A percentile compares a stretch with the other conserved stretches of the same genome.
Evolutionary conservation across 1,140 invertebrate species (phyloP).

Genomic region (Drosophila nannoptera): DNA sequence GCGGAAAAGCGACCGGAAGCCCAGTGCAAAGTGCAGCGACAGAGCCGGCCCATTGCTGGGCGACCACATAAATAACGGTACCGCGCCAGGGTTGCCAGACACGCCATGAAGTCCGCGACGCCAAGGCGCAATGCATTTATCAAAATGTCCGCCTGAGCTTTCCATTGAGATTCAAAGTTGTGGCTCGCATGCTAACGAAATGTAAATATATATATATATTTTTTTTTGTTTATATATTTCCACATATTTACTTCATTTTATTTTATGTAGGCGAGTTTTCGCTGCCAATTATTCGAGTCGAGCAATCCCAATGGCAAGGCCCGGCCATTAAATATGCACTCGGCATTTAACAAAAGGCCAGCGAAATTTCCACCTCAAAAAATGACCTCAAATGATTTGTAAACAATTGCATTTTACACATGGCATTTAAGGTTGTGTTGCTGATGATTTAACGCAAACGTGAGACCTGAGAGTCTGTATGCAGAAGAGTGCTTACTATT

Average conservation of each 20-base stretch:
- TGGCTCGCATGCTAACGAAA: constrained; percentile 53
- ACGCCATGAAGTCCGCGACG: constrained; percentile 10
- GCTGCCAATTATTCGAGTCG: constrained; percentile 44
- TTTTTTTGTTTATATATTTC: constrained; percentile 2
- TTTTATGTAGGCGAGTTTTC: constrained; percentile 10
- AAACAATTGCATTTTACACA: neutral
- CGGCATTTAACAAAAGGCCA: constrained; percentile 40
- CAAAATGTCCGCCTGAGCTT: constrained; percentile 30
- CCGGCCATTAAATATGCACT: constrained; percentile 50
- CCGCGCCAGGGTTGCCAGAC: constrained; percentile 28
- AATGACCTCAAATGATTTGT: constrained; percentile 33
- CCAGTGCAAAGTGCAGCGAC: constrained; percentile 42
- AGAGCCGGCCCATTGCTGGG: too few relatives aligned
- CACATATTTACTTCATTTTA: neutral
- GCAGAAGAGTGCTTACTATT: neutral
- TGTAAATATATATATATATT: constrained; percentile 28
- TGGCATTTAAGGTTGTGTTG: constrained; percentile 3
- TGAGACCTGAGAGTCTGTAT: constrained; percentile 1
- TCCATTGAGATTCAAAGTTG: constrained; percentile 43
- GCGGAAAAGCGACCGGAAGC: constrained; percentile 39
- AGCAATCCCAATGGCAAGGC: constrained; percentile 42
- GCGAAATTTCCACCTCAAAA: constrained; percentile 31
- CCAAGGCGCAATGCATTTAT: constrained; percentile 42
- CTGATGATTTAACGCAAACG: constrained; percentile 3
- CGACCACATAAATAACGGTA: constrained; percentile 39